Evolutionary conservation across 2,113 vertebrate genomes (phyloP).

Genomic region (Sylvietta virens): DNA sequence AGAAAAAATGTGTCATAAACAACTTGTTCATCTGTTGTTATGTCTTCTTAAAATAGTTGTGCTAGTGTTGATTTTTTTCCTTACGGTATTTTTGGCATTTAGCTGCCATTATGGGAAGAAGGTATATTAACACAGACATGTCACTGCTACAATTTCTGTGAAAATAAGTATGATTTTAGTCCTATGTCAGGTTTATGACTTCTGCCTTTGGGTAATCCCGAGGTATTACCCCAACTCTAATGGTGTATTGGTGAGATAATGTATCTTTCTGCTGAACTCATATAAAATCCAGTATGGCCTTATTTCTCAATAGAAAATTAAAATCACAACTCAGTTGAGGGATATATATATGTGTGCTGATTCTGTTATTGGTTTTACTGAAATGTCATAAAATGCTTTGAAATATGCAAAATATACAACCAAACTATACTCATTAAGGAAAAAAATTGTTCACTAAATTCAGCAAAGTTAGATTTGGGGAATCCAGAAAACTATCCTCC

Average conservation of each 20-base stretch:
- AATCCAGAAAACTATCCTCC: neutral
- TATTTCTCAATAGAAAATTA: neutral
- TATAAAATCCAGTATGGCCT: neutral
- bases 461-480: neutral
- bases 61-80: neutral
- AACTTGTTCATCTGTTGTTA: neutral
- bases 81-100: neutral
- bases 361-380: neutral
- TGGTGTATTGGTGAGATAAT: neutral
- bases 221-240: neutral
- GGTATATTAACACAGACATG: neutral
- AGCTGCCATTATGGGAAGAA: neutral
- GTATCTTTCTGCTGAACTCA: neutral
- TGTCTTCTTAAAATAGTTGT: neutral
- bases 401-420: neutral
- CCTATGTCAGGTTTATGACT: neutral
- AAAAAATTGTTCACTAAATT: neutral
- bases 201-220: neutral
- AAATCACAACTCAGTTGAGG: neutral
- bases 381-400: neutral
- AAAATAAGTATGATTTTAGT: neutral
- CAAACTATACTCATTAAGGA: neutral
- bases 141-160: neutral
- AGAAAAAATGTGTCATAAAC: neutral
- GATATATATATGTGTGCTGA: neutral